A percentile compares a stretch with the other conserved stretches of the same genome.
Evolutionary conservation across 2,797 vertebrate species (phyloP).

Genomic region (Pelochelys cantorii): DNA sequence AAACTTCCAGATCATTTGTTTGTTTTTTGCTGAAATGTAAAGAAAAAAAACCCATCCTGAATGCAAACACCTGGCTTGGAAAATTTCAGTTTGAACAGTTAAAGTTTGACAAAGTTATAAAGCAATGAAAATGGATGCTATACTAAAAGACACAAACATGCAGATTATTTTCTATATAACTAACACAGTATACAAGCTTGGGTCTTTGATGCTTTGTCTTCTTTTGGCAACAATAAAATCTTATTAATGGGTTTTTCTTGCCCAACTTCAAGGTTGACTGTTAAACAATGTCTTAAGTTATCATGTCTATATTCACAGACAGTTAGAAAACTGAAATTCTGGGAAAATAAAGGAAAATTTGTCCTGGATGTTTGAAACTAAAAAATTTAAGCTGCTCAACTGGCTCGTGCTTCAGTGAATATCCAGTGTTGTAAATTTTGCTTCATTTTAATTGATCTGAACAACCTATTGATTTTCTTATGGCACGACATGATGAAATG

Average conservation of each 20-base stretch:
- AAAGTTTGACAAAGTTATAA: neutral
- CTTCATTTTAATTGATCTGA: slow-evolving; percentile 46
- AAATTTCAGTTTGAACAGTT: slow-evolving; percentile 1
- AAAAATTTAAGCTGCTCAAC: neutral
- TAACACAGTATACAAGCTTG: neutral
- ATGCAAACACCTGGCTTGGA: neutral
- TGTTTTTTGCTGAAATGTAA: neutral
- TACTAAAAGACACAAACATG: slow-evolving; percentile 11
- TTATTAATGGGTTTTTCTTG: slow-evolving; percentile 61
- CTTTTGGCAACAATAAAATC: slow-evolving; percentile 41
- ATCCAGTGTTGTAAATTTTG: slow-evolving; percentile 45
- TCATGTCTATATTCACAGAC: neutral
- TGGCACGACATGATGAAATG: slow-evolving; percentile 35
- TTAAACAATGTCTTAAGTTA: slow-evolving; percentile 8
- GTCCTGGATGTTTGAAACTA: slow-evolving; percentile 49
- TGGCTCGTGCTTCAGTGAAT: neutral
- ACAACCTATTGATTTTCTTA: slow-evolving; percentile 53
- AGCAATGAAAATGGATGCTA: neutral
- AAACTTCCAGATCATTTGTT: rapidly evolving
- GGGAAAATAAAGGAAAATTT: slow-evolving; percentile 27
- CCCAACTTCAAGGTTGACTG: slow-evolving; percentile 25
- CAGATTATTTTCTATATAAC: neutral
- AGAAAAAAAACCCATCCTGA: neutral
- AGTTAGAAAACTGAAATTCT: slow-evolving; percentile 16
- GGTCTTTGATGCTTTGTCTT: slow-evolving; percentile 32